Evolutionary conservation across 2,113 vertebrate genomes (phyloP).

Genomic region (Hypanus sabinus): DNA sequence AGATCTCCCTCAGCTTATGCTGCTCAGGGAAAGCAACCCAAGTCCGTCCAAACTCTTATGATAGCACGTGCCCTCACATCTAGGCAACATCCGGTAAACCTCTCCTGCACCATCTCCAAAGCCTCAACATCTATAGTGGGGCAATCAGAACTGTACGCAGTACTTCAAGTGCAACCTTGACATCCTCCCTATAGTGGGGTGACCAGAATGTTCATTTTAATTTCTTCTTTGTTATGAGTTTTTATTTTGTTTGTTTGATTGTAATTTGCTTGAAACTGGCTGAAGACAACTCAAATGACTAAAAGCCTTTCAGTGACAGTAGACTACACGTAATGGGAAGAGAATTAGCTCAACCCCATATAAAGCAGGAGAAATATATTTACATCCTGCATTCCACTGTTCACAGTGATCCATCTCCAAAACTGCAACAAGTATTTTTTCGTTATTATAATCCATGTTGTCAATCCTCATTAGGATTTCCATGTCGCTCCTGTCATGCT

Average conservation of each 20-base stretch:
- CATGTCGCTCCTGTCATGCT: background rate
- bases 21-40: too few relatives aligned
- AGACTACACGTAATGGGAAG: background rate
- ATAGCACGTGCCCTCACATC: too few relatives aligned
- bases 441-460: background rate
- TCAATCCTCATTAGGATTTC: too few relatives aligned
- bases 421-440: background rate
- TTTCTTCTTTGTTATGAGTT: background rate
- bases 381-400: background rate
- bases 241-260: background rate
- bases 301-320: background rate
- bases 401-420: background rate
- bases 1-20: too few relatives aligned
- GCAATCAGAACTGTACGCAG: too few relatives aligned
- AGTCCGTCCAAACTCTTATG: too few relatives aligned
- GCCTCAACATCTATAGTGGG: too few relatives aligned
- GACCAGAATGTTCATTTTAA: too few relatives aligned
- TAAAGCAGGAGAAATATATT: background rate
- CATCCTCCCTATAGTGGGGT: too few relatives aligned
- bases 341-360: background rate
- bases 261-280: background rate
- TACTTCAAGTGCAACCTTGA: too few relatives aligned
- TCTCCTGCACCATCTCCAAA: too few relatives aligned
- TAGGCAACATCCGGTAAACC: too few relatives aligned
- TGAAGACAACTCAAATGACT: background rate